phyloP scores from a whole-genome alignment of 2,797 vertebrate genomes.

The Mormyrus hasselquistii region DNA sequence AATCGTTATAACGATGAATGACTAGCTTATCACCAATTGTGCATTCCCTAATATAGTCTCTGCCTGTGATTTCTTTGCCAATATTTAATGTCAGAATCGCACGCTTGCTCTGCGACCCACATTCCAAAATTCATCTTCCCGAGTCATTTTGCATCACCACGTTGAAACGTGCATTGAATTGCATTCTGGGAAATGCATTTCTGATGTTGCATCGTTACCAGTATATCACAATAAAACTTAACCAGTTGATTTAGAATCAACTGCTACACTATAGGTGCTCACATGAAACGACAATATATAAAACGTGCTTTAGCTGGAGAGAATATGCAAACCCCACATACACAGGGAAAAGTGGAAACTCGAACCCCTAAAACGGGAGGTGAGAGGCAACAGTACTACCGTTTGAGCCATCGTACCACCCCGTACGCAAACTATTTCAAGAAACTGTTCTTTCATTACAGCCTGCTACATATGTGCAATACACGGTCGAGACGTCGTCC shows the following conservation, averaged over 20 bases:
- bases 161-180: not conserved
- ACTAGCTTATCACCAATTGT: not conserved
- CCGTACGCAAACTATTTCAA: not conserved
- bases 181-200: constrained; percentile 13
- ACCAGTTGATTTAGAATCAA: not conserved
- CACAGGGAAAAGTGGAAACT: not conserved
- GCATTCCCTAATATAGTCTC: not conserved
- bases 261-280: not conserved
- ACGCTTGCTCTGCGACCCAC: not conserved
- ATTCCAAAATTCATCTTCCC: not conserved
- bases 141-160: not conserved
- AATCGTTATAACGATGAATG: not conserved
- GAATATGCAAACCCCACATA: not conserved
- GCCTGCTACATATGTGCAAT: not conserved
- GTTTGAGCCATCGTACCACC: not conserved
- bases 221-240: not conserved
- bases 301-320: not conserved
- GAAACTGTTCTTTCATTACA: not conserved
- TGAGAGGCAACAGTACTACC: not conserved
- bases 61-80: not conserved
- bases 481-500: not conserved
- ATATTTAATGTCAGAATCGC: not conserved
- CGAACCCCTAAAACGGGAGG: not conserved
- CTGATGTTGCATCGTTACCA: not conserved
- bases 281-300: not conserved